Base-by-base conservation (phyloP, 2,888 invertebrate genomes). In the Andrena marginata region DNA sequence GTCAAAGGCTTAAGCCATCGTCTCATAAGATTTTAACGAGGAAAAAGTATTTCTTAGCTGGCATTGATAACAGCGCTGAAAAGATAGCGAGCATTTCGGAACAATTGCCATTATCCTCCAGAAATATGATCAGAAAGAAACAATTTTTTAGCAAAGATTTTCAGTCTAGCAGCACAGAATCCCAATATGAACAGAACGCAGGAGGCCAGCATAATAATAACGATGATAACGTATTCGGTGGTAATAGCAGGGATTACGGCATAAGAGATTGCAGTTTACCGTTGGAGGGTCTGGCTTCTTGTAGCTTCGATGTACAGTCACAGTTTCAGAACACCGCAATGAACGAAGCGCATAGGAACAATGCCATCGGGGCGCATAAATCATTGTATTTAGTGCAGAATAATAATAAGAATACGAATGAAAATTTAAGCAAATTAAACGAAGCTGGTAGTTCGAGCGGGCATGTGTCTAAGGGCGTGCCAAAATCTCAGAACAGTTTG, bases 21-120 rank as follows among this genome's bases (percentile, higher is more conserved):
- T 80, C 82, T 35, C 88, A 88, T 63, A 88, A 83, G 65, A 90
- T 87, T 80, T 78, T 90, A 31, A 81, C 86, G 29, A 85, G 86
- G 54, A 91, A 87, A 51, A 90, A 89, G 56, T 85, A 84, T 70
- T 89, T 90, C 29, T 59, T 90, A 56, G 81, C 85, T 10, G 80
- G 71, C 65, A 60, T 77, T 2, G 83, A 86, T 20, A 81, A 51
- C 6, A 71, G 62, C 49, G 51, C 51, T 42, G 82, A 60, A 23
- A 70, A 76, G 51, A 51, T 51, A 80, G 60, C 26, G 3, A 71
- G 49, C 29, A 65, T 70, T 29, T 54, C 49, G 13, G 85, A 80
- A 62, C 54, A 54, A 7, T 20, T 54, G 20, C 54, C 54, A 8
- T 7, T 54, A 20, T 54, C 54, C 20, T 56, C 20, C 23, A 56